phyloP scores from a whole-genome alignment of 2,888 invertebrate species.

The Lasioglossum morio region DNA sequence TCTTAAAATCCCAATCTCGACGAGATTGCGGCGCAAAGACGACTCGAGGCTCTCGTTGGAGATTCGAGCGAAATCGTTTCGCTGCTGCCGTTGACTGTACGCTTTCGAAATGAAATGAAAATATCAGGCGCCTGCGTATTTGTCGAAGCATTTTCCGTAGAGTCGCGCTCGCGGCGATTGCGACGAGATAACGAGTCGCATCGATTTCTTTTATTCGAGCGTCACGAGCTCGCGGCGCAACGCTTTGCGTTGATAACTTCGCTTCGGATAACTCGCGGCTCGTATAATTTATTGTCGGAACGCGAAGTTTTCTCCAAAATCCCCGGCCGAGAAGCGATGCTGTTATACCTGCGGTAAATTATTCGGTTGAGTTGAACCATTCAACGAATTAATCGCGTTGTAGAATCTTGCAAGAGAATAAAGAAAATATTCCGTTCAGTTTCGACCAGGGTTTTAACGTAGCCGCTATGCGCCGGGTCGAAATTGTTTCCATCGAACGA shows the following conservation, averaged over 20 bases:
- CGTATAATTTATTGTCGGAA: not conserved
- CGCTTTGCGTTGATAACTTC: not conserved
- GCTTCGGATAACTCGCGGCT: not conserved
- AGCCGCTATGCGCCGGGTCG: not conserved
- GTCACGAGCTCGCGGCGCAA: not conserved
- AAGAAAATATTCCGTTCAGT: not conserved
- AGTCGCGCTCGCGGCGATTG: not conserved
- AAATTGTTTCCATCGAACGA: not conserved
- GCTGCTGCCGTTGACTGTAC: constrained; percentile 10
- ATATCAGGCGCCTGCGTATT: constrained; percentile 47
- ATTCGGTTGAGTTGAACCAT: too few species aligned
- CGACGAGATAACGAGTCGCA: constrained; percentile 41
- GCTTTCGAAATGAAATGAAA: constrained; percentile 35
- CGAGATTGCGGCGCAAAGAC: not conserved
- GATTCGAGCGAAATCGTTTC: constrained; percentile 7
- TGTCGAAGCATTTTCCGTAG: constrained; percentile 39
- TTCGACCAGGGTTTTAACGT: not conserved
- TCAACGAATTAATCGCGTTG: too few species aligned
- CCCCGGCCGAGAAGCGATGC: not conserved
- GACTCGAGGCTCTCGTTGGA: constrained; percentile 16
- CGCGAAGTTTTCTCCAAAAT: not conserved
- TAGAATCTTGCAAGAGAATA: too few species aligned
- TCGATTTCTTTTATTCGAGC: not conserved
- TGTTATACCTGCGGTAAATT: too few species aligned
- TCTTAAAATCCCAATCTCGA: not conserved